Evolutionary conservation across 1,140 invertebrate genomes (phyloP).

Genomic region (Ostrea edulis): DNA sequence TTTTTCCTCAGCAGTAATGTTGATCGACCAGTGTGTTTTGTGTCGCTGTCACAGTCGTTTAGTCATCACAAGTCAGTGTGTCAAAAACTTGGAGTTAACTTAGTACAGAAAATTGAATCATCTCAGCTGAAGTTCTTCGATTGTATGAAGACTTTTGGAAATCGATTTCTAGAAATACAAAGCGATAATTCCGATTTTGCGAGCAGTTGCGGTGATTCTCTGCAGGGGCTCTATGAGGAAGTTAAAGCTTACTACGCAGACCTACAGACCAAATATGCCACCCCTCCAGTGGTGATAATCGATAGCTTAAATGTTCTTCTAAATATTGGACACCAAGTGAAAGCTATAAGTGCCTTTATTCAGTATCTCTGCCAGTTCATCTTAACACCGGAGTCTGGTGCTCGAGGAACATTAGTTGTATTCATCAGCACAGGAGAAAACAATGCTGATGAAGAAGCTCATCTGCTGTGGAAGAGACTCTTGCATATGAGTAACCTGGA

Average conservation of each 20-base stretch:
- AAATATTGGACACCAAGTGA: conserved; percentile 55
- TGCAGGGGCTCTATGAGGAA: not conserved
- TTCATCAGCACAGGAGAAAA: conserved; percentile 54
- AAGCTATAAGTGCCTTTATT: conserved; percentile 58
- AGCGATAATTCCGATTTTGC: not conserved
- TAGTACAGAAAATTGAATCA: conserved; percentile 58
- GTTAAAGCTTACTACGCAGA: conserved; percentile 41
- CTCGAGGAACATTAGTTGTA: conserved; percentile 53
- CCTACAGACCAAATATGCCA: not conserved
- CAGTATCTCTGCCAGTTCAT: conserved; percentile 50
- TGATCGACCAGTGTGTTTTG: conserved; percentile 59
- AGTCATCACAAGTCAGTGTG: conserved; percentile 67
- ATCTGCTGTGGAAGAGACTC: conserved; percentile 58
- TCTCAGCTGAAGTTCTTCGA: conserved; percentile 63
- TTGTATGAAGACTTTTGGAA: not conserved
- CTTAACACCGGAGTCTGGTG: not conserved
- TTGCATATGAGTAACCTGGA: conserved; percentile 56
- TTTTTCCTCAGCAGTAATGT: conserved; percentile 47
- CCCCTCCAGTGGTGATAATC: conserved; percentile 59
- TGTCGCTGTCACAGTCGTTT: conserved; percentile 64
- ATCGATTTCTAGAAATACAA: not conserved
- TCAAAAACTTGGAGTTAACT: conserved; percentile 67
- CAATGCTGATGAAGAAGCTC: conserved; percentile 56
- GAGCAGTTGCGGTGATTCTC: not conserved
- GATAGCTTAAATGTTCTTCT: conserved; percentile 65